Evolutionary conservation across 2,888 invertebrate species (phyloP), one percentile per base, ranked within the genome.

Genomic region (Anthoptus insignis): DNA sequence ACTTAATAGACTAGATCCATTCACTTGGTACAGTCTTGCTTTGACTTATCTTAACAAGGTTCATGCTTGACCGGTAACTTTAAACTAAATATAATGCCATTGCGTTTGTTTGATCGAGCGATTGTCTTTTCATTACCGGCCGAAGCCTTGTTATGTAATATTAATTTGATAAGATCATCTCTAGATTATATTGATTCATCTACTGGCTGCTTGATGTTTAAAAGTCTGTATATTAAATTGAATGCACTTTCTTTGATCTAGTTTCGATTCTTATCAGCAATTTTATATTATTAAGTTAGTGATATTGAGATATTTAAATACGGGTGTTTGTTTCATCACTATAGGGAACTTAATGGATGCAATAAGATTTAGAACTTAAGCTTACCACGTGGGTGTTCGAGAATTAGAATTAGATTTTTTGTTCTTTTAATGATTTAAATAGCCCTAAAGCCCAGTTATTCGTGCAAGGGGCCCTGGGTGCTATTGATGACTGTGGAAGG

Each of bases 161-260:
- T 84, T 87, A 84, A 80, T 81, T 80, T 68, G 91, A 91, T 91
- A 87, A 81, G 76, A 91, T 91, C 89, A 80, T 60, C 60, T 60
- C 71, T 72, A 56, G 63, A 63, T 56, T 76, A 76, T 80, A 86
- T 87, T 86, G 86, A 86, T 82, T 86, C 78, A 78, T 85, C 80
- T 76, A 76, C 78, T 74, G 69, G 73, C 76, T 66, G 64, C 59
- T 68, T 64, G 63, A 56, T 66, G 52, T 63, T 73, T 67, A 67
- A 65, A 42, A 52, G 13, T 52, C 52, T 58, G 58, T 64, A 56
- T 39, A 64, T 56, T 58, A 50, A 58, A 16, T 39, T 42, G 58
- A 60, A 22, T 53, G 37, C 58, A 49, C 63, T 63, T 57, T 63
- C 63, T 63, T 63, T 29, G 32, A 21, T 53, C 45, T 21, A 14